phyloP scores from a whole-genome alignment of 2,113 vertebrate species.

The Pituophis catenifer region DNA sequence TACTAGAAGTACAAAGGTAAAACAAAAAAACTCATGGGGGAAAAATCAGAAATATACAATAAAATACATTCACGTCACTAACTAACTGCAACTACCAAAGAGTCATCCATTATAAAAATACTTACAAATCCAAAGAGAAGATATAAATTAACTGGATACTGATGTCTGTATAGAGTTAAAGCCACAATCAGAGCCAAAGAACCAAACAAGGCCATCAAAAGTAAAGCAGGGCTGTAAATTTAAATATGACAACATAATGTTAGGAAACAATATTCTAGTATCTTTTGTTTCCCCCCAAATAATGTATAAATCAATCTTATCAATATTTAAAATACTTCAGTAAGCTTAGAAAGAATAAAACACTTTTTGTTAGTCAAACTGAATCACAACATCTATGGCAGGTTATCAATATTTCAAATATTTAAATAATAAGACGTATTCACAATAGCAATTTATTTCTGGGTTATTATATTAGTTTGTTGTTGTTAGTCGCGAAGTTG shows the following conservation, averaged over 20 bases:
- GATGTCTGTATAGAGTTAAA: slow-evolving; percentile 83
- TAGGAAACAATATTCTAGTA: not conserved
- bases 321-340: not conserved
- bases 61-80: not conserved
- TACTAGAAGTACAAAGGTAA: not conserved
- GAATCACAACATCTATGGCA: not conserved
- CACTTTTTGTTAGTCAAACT: not conserved
- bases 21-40: not conserved
- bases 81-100: not conserved
- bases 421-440: not conserved
- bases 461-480: not conserved
- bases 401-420: not conserved
- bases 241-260: slow-evolving; percentile 29
- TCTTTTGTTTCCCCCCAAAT: not conserved
- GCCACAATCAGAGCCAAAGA: slow-evolving; percentile 83
- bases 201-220: slow-evolving; percentile 79
- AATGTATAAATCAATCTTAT: not conserved
- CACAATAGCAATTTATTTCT: not conserved
- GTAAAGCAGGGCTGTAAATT: slow-evolving; percentile 80
- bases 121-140: slow-evolving; percentile 92
- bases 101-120: slow-evolving; percentile 22
- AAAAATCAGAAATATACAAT: not conserved
- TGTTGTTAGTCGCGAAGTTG: too few relatives aligned
- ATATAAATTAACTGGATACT: slow-evolving; percentile 91
- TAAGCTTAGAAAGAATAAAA: not conserved